Evolutionary conservation across 2,888 invertebrate genomes (phyloP).

Genomic region (Vanessa cardui): DNA sequence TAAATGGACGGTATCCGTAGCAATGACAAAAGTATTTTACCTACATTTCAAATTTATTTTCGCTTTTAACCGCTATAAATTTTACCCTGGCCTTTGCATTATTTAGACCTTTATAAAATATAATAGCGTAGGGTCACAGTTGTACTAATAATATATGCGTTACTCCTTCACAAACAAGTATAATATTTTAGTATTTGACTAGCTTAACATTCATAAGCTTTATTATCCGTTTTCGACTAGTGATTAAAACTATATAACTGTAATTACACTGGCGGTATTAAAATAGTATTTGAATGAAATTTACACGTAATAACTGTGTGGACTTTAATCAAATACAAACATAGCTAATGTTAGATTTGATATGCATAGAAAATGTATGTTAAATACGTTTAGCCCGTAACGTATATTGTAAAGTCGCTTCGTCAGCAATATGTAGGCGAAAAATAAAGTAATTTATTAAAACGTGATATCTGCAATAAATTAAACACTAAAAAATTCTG

Average conservation of each 20-base stretch:
- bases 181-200: constrained; percentile 52
- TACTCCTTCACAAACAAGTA: constrained; percentile 55
- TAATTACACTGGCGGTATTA: constrained; percentile 3
- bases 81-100: constrained; percentile 51
- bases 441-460: too few relatives aligned
- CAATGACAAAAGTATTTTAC: constrained; percentile 46
- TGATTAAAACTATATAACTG: constrained; percentile 52
- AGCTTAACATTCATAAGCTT: constrained; percentile 59
- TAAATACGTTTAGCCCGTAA: too few relatives aligned
- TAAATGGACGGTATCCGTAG: constrained; percentile 42
- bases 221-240: constrained; percentile 56
- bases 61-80: constrained; percentile 53
- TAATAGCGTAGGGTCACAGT: constrained; percentile 51
- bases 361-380: too few relatives aligned
- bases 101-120: constrained; percentile 54
- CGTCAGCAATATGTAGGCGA: too few relatives aligned
- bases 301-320: not conserved
- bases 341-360: too few relatives aligned
- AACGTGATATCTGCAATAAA: too few relatives aligned
- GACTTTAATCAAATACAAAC: not conserved
- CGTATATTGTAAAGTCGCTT: too few relatives aligned
- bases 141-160: constrained; percentile 54
- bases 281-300: constrained; percentile 5
- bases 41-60: constrained; percentile 47
- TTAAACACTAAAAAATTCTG: too few relatives aligned